Evolutionary conservation across 1,140 invertebrate species (phyloP), one percentile per base, ranked within the genome.

Genomic region (Trichogramma pretiosum): DNA sequence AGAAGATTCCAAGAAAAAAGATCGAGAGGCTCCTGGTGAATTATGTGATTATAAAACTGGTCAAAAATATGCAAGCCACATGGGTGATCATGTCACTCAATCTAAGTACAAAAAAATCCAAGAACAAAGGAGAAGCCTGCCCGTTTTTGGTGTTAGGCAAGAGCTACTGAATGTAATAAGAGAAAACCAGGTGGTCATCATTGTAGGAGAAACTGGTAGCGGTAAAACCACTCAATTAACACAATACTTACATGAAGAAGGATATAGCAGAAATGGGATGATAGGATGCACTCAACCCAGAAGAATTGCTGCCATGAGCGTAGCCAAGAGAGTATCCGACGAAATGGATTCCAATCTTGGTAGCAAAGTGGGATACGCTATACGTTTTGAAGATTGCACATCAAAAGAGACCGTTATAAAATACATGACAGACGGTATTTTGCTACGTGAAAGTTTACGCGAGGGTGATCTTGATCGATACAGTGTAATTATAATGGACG

Each of bases 201-300:
- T 98, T 60, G 92, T 98, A 1, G 93, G 96, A 57, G 97, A 99
- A 74, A 99, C 97, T 17, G 97, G 97, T 13, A 95, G 91, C 60
- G 97, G 96, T 34, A 99, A 99, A 73, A 99, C 96, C 0, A 98
- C 94, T 0, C 96, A 99, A 66, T 73, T 99, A n/a, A 98, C 95
- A 0, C 96, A 98, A 64, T 99, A 98, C 67, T 74, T 99, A 3
- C 89, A 97, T 64, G 97, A 99, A 74, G 95, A 98, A 57, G 95
- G 95, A 2, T 99, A 95, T 71, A 94, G 89, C 55, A 81, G 80
- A 52, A 79, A 83, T 55, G 93, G 94, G 8, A 91, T 95, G 79
- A 91, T 99, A 52, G 96, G 95, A 0, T 98, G 93, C 65, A 98
- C 93, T 0, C 84, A 87, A 62, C 95, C 96, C 0, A 72, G 95